phyloP scores from a whole-genome alignment of 2,888 invertebrate species.

The Nemotelus nigrinus region DNA sequence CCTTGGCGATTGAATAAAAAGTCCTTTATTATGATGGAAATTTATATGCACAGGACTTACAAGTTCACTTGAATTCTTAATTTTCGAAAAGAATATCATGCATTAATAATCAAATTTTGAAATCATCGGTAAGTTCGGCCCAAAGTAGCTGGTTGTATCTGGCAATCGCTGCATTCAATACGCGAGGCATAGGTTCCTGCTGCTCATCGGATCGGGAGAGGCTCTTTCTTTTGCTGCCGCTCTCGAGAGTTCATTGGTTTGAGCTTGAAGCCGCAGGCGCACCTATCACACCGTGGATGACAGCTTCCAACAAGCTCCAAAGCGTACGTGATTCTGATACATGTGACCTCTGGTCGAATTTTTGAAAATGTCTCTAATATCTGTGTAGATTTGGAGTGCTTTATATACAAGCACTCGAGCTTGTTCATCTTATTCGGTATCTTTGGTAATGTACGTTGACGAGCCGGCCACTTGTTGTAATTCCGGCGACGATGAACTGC shows the following conservation, averaged over 20 bases:
- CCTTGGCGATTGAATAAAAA: too few relatives aligned
- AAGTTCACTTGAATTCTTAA: too few relatives aligned
- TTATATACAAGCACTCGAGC: constrained; percentile 88
- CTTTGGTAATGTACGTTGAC: constrained; percentile 55
- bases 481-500: constrained; percentile 71
- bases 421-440: constrained; percentile 84
- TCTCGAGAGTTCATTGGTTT: constrained; percentile 59
- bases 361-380: constrained; percentile 82
- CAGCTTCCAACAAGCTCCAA: constrained; percentile 88
- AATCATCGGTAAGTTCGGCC: constrained; percentile 62
- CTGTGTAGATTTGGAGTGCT: constrained; percentile 85
- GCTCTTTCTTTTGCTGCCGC: constrained; percentile 62
- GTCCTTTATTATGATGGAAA: too few relatives aligned
- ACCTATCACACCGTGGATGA: constrained; percentile 83
- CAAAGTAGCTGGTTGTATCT: constrained; percentile 81
- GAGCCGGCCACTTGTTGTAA: constrained; percentile 55
- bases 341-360: constrained; percentile 86
- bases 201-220: constrained; percentile 65
- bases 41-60: too few relatives aligned
- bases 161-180: constrained; percentile 87
- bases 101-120: constrained; percentile 60
- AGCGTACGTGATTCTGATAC: constrained; percentile 88
- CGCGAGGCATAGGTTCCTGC: constrained; percentile 67
- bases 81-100: too few relatives aligned
- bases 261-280: constrained; percentile 71